Conservation (phyloP, 2,797 vertebrate genomes). For the Emys orbicularis region DNA sequence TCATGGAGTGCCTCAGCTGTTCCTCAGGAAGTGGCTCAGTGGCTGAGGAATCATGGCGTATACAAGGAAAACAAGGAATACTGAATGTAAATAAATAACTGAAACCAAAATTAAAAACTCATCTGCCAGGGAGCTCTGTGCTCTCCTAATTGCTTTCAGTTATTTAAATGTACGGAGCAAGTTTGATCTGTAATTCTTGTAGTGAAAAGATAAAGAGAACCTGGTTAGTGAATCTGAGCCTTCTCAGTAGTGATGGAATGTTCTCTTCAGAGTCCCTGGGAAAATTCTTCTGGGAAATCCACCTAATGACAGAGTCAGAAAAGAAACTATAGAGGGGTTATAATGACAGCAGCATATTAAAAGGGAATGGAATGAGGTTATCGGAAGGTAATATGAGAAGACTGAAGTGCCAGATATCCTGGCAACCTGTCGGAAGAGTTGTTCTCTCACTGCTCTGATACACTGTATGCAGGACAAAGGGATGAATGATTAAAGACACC, state of each 20-base stretch:
- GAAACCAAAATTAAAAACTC: neutral
- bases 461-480: neutral
- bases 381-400: neutral
- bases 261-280: neutral
- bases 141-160: constrained; percentile 20
- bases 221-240: neutral
- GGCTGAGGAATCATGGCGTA: neutral
- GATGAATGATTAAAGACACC: neutral
- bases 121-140: neutral
- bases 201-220: neutral
- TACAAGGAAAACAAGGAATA: neutral
- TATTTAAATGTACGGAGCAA: neutral
- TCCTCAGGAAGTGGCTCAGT: neutral
- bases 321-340: neutral
- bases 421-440: neutral
- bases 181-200: neutral
- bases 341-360: neutral
- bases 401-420: neutral
- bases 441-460: neutral
- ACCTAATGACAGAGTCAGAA: neutral
- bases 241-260: neutral
- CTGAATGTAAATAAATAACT: neutral
- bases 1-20: neutral
- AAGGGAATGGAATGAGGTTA: neutral
- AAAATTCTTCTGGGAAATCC: constrained; percentile 8